Conservation (phyloP, 2,888 invertebrate species). For the Leucophenga maculata region DNA sequence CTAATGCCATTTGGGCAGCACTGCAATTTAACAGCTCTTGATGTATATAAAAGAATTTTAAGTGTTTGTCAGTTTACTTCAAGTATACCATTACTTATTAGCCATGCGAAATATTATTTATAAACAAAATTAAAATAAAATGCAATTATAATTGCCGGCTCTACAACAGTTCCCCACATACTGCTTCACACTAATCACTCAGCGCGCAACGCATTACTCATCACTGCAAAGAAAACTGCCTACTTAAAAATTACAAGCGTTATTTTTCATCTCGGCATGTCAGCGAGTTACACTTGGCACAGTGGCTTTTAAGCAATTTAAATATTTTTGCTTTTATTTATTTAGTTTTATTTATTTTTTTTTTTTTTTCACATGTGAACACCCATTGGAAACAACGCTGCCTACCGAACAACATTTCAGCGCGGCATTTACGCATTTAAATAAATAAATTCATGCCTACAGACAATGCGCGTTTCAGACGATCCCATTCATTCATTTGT, state of each 20-base stretch:
- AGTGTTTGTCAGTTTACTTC: too few relatives aligned
- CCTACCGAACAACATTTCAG: constrained; percentile 55
- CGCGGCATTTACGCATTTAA: constrained; percentile 61
- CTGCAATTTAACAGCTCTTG: too few relatives aligned
- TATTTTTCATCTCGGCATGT: constrained; percentile 20
- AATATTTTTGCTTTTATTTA: background rate
- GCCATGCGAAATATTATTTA: too few relatives aligned
- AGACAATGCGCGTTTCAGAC: constrained; percentile 14
- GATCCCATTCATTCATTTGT: constrained; percentile 46
- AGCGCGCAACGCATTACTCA: background rate
- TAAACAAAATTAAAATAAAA: too few relatives aligned
- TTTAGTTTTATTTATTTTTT: background rate
- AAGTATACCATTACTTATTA: too few relatives aligned
- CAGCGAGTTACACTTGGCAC: constrained; percentile 8
- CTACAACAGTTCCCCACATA: too few relatives aligned
- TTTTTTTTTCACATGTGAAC: background rate
- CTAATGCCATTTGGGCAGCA: too few relatives aligned
- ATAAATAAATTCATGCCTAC: constrained; percentile 57
- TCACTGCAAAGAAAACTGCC: background rate
- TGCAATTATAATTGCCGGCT: too few relatives aligned
- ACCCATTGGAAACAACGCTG: constrained; percentile 24
- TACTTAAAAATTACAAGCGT: constrained; percentile 12
- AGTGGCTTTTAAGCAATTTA: constrained; percentile 15
- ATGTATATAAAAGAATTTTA: too few relatives aligned
- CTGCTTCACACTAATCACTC: background rate